Evolutionary conservation across 2,113 vertebrate species (phyloP).

Genomic region (Thamnaconus septentrionalis): DNA sequence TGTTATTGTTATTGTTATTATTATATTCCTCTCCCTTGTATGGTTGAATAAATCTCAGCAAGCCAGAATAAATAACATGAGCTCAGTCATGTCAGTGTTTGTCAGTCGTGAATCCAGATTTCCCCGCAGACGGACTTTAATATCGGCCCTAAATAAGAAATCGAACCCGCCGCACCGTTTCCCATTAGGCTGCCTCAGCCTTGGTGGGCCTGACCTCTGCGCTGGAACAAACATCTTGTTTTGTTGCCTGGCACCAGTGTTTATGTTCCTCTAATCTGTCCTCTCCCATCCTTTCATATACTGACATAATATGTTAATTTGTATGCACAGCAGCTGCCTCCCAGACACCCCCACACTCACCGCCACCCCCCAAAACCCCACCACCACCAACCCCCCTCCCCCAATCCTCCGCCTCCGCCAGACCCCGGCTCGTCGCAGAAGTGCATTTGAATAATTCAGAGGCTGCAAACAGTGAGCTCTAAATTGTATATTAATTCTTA

Average conservation of each 20-base stretch:
- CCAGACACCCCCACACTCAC: not conserved
- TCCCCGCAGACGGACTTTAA: slow-evolving; percentile 5
- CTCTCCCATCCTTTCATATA: slow-evolving; percentile 39
- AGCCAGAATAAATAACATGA: not conserved
- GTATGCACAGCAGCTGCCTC: slow-evolving; percentile 50
- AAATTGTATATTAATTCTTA: slow-evolving; percentile 77
- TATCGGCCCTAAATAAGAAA: slow-evolving; percentile 11
- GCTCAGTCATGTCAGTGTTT: not conserved
- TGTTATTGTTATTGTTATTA: not conserved
- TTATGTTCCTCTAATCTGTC: slow-evolving; percentile 51
- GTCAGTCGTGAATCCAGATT: slow-evolving; percentile 8
- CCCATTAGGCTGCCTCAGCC: slow-evolving; percentile 7
- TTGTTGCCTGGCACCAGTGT: slow-evolving; percentile 44
- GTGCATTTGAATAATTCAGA: slow-evolving; percentile 70
- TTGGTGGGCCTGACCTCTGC: slow-evolving; percentile 38
- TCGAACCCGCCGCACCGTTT: slow-evolving; percentile 2
- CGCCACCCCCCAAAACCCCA: too few relatives aligned
- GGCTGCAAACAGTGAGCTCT: slow-evolving; percentile 61
- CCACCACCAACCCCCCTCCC: not conserved
- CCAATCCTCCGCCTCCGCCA: slow-evolving; percentile 22
- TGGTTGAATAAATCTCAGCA: not conserved
- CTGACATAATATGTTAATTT: slow-evolving; percentile 62
- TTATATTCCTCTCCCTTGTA: not conserved
- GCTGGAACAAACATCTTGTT: slow-evolving; percentile 50
- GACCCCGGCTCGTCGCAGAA: slow-evolving; percentile 37